Base-by-base conservation (phyloP, 2,888 invertebrate species). In the Notocelia uddmanniana region DNA sequence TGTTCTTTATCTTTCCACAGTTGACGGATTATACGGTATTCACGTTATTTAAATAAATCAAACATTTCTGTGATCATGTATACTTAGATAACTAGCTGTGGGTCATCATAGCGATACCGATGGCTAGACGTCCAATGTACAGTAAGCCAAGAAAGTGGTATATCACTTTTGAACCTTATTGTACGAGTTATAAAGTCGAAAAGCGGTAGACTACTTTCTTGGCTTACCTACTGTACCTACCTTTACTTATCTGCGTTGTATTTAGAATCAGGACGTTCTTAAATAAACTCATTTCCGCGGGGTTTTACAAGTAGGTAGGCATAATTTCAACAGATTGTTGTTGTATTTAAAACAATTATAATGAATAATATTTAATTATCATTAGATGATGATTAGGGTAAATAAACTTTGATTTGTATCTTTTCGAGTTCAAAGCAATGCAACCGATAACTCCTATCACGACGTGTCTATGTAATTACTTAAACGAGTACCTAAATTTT, bases 1-100 rank as follows among this genome's bases (percentile, higher is more conserved):
- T 71, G 73, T 21, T 34, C 73, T 76, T 75, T 75, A 74, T 75
- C 75, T 72, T 68, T 23, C 50, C 60, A 67, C 74, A 67, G 72
- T 59, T 58, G 67, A 67, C 45, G 69, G 58, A 66, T 72, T 74
- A 72, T 45, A 52, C 26, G 58, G 50, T 72, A 66, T 68, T 23
- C 62, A 57, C 54, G 41, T 48, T 55, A 66, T 71, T 60, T 15
- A 55, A 45, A 18, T 59, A 59, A 59, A 15, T 55, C 21, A 60
- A 66, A 72, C 54, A 55, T 55, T 54, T 67, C 54, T 67, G 71
- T 57, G 41, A 67, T 60, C 60, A 60, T 34, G 60, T 60, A 70
- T 58, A 64, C 63, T 64, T 69, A 26, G 2, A 26, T 2, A 3
- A 3, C 3, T 26, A 64, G 69, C 57, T 69, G 54, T 57, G 57